phyloP scores from a whole-genome alignment of 64 coral and sea anemone genomes.

The Porites lutea region DNA sequence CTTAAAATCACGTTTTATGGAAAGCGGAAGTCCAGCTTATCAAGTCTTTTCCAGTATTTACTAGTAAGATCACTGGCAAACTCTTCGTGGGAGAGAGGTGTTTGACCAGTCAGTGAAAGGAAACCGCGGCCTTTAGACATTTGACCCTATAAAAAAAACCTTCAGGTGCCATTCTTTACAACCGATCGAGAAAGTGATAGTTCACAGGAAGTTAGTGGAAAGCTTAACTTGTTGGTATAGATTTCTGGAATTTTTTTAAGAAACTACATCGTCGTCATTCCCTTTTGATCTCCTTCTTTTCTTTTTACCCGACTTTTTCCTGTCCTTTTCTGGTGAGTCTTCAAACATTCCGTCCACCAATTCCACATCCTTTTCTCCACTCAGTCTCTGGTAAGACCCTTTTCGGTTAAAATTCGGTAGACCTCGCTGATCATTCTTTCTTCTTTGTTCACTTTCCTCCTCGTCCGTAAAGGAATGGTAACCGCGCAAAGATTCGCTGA shows the following conservation, averaged over 20 bases:
- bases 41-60: too few species aligned
- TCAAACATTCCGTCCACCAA: slow-evolving; percentile 63
- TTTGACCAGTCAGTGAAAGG: too few species aligned
- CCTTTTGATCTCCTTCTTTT: background rate
- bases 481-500: background rate
- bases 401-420: background rate
- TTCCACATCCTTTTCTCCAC: slow-evolving; percentile 6
- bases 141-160: too few species aligned
- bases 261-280: background rate
- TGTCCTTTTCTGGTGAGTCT: slow-evolving; percentile 19
- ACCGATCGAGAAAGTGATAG: too few species aligned
- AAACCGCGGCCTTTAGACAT: too few species aligned
- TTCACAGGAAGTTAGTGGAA: too few species aligned
- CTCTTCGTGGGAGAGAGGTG: too few species aligned
- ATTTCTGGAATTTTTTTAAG: background rate
- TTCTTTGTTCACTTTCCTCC: background rate
- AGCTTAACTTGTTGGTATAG: too few species aligned
- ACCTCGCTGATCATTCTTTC: background rate
- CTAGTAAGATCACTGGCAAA: too few species aligned
- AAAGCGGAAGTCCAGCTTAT: too few species aligned
- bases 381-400: slow-evolving; percentile 17
- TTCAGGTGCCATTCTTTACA: too few species aligned
- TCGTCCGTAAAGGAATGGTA: slow-evolving; percentile 2
- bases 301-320: slow-evolving; percentile 35
- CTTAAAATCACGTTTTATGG: too few species aligned